These are phyloP conservation scores for Polydrusus cervinus DNA, from an alignment of 2,888 invertebrate genomes.

Conservation along the genomic window DNA sequence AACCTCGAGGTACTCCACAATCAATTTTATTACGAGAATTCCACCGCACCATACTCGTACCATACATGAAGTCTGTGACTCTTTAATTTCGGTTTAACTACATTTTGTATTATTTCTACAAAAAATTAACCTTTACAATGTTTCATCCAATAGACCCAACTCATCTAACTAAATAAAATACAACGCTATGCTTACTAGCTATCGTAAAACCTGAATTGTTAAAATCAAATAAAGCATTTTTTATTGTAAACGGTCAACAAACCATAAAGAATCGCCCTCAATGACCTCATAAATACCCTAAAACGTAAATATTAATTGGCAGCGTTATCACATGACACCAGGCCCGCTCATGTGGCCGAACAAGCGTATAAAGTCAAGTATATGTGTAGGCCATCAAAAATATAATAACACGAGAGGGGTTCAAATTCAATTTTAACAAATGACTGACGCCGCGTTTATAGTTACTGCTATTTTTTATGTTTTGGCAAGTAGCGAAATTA, in stretches of 20 bases:
- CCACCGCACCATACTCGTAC: too few relatives aligned
- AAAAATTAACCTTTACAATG: too few relatives aligned
- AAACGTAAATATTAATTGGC: slow-evolving; percentile 31
- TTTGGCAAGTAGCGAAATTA: too few relatives aligned
- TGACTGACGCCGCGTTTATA: background rate
- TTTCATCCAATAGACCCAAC: too few relatives aligned
- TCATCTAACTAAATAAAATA: too few relatives aligned
- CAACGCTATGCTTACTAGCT: too few relatives aligned
- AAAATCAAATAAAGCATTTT: slow-evolving; percentile 1
- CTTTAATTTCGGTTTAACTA: too few relatives aligned
- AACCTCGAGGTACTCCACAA: too few relatives aligned
- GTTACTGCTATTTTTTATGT: background rate
- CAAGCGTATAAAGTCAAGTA: slow-evolving; percentile 16
- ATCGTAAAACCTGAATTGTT: background rate
- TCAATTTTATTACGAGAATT: too few relatives aligned
- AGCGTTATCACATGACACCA: slow-evolving; percentile 23
- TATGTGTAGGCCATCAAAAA: slow-evolving; percentile 16
- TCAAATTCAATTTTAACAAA: slow-evolving; percentile 14
- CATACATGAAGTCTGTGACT: too few relatives aligned
- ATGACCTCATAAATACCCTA: slow-evolving; percentile 13
- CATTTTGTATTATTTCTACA: too few relatives aligned
- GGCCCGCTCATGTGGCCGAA: slow-evolving; percentile 8
- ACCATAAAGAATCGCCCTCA: slow-evolving; percentile 4
- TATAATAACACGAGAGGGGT: background rate
- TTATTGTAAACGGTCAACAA: slow-evolving; percentile 3